Conservation (phyloP, 2,113 vertebrate species). For the Lophius piscatorius region DNA sequence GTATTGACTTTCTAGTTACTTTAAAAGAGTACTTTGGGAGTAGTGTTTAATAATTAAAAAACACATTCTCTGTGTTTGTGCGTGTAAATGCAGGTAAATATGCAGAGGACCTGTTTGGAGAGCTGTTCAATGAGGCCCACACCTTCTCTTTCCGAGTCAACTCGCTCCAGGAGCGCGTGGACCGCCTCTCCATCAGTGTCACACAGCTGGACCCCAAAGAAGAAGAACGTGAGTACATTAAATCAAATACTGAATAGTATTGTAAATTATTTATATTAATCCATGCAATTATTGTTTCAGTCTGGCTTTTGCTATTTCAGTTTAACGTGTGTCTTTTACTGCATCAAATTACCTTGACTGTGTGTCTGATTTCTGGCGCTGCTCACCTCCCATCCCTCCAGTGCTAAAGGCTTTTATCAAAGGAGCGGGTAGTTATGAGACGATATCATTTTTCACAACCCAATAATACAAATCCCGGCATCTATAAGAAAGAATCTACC, state of each 20-base stretch:
- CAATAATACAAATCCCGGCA: constrained; percentile 12
- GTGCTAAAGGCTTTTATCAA: constrained; percentile 47
- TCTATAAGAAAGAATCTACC: constrained; percentile 20
- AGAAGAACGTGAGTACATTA: constrained; percentile 90
- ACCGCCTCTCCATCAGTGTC: constrained; percentile 96
- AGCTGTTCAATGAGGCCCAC: constrained; percentile 98
- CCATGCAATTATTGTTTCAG: neutral
- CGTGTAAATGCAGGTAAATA: constrained; percentile 89
- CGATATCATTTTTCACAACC: constrained; percentile 34
- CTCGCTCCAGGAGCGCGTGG: constrained; percentile 97
- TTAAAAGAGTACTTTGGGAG: too few species aligned
- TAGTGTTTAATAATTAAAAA: too few species aligned
- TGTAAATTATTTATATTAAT: too few species aligned
- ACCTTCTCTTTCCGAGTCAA: constrained; percentile 98
- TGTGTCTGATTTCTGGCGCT: too few species aligned
- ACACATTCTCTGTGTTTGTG: constrained; percentile 10
- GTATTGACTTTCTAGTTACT: too few species aligned
- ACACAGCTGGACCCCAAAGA: constrained; percentile 98
- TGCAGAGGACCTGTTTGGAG: constrained; percentile 98
- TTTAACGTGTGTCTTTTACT: constrained; percentile 4
- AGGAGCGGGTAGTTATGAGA: constrained; percentile 26
- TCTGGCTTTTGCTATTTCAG: neutral
- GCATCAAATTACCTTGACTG: neutral
- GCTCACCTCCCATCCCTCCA: too few species aligned
- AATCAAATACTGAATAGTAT: too few species aligned